phyloP scores from a whole-genome alignment of 2,888 invertebrate species.

The Clivina fossor region DNA sequence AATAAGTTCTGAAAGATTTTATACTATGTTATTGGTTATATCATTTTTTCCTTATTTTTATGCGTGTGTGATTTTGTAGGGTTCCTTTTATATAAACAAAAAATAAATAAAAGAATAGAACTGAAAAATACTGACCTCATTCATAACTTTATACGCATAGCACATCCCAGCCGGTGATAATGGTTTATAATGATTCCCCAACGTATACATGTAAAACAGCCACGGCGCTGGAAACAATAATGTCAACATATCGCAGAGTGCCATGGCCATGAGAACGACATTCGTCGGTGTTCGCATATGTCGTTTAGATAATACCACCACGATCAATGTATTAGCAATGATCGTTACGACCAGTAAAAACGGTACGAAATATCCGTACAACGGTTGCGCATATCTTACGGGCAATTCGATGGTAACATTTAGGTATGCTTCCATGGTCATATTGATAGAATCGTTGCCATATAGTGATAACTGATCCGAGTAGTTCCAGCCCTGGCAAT shows the following conservation, averaged over 20 bases:
- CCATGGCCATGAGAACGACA: slow-evolving; percentile 93
- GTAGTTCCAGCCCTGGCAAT: neutral
- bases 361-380: slow-evolving; percentile 81
- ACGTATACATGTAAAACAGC: slow-evolving; percentile 89
- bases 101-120: too few relatives aligned
- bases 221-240: slow-evolving; percentile 88
- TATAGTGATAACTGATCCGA: too few relatives aligned
- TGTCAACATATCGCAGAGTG: slow-evolving; percentile 91
- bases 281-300: slow-evolving; percentile 94
- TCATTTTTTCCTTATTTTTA: too few relatives aligned
- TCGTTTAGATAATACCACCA: slow-evolving; percentile 82
- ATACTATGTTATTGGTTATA: too few relatives aligned
- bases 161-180: slow-evolving; percentile 75
- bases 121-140: slow-evolving; percentile 79
- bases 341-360: slow-evolving; percentile 83
- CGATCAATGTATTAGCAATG: slow-evolving; percentile 88
- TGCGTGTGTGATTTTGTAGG: too few relatives aligned
- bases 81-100: too few relatives aligned
- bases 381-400: slow-evolving; percentile 67
- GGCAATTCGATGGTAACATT: slow-evolving; percentile 70
- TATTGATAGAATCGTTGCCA: slow-evolving; percentile 9
- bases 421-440: slow-evolving; percentile 49
- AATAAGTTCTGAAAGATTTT: too few relatives aligned
- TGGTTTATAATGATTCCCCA: slow-evolving; percentile 83
- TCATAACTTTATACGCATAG: slow-evolving; percentile 77